These are phyloP conservation scores for Rhogogaster chlorosoma DNA, from an alignment of 2,888 invertebrate species.

Conservation along the genomic window DNA sequence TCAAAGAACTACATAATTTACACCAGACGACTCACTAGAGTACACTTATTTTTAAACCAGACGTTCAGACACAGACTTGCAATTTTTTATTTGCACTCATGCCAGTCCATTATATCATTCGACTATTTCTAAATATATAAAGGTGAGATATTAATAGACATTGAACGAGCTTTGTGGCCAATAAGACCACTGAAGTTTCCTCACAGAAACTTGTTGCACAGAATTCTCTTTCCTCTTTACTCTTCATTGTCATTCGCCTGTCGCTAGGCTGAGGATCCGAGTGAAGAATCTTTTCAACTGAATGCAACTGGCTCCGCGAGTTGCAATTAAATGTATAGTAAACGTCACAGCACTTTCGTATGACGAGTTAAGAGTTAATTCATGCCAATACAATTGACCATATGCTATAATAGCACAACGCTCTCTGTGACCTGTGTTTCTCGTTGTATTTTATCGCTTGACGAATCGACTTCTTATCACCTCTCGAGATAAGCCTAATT, in stretches of 20 bases:
- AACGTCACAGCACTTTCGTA: neutral
- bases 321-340: neutral
- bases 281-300: neutral
- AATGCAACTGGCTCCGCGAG: neutral
- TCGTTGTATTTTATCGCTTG: constrained; percentile 15
- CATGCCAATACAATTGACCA: constrained; percentile 68
- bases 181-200: neutral
- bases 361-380: constrained; percentile 64
- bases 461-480: neutral
- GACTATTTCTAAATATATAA: neutral
- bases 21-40: constrained; percentile 50
- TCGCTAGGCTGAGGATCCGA: neutral
- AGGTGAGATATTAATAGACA: neutral
- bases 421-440: constrained; percentile 55
- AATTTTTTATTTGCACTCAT: constrained; percentile 2
- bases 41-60: constrained; percentile 36
- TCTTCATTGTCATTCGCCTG: neutral
- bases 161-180: neutral
- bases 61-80: constrained; percentile 31
- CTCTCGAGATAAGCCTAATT: neutral
- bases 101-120: neutral
- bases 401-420: constrained; percentile 69
- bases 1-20: constrained; percentile 54
- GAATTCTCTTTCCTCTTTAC: neutral
- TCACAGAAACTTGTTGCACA: neutral